Percentiles rank a stretch among this genome's conserved stretches.
Evolutionary conservation across 1,140 invertebrate genomes (phyloP).

Genomic region (Phymorhynchus buccinoides): DNA sequence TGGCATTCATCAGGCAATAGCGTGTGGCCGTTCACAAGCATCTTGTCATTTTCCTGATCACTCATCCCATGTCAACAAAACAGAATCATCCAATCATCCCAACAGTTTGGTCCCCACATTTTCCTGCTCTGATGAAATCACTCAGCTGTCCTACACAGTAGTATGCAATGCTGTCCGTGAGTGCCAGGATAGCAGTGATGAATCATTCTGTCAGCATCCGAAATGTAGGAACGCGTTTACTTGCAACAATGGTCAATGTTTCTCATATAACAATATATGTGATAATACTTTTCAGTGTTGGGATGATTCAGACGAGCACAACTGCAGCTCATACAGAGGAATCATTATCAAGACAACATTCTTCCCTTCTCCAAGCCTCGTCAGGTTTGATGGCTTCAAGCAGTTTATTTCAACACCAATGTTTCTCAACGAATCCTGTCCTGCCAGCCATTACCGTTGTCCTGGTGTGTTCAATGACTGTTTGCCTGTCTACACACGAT

Average conservation of each 20-base stretch:
- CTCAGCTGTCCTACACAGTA: background rate
- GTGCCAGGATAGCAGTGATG: background rate
- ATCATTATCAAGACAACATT: background rate
- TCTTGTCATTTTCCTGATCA: background rate
- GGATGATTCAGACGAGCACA: constrained; percentile 4
- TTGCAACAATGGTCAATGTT: background rate
- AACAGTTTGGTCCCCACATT: constrained; percentile 18
- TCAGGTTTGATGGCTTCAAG: background rate
- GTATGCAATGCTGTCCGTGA: background rate
- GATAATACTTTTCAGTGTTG: background rate
- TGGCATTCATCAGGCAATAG: constrained; percentile 15
- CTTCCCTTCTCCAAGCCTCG: constrained; percentile 29
- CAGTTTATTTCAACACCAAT: background rate
- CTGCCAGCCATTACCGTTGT: background rate
- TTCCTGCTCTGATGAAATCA: background rate
- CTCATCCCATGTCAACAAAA: background rate
- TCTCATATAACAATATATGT: background rate
- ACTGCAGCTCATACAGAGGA: constrained; percentile 34
- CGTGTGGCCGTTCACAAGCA: background rate
- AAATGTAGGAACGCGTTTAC: constrained; percentile 2
- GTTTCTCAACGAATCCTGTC: background rate
- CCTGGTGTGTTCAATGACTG: background rate
- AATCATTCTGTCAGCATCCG: background rate
- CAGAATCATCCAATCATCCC: background rate
- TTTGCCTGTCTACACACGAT: background rate